Evolutionary conservation across 2,797 vertebrate species (phyloP).

Genomic region (Avahi laniger): DNA sequence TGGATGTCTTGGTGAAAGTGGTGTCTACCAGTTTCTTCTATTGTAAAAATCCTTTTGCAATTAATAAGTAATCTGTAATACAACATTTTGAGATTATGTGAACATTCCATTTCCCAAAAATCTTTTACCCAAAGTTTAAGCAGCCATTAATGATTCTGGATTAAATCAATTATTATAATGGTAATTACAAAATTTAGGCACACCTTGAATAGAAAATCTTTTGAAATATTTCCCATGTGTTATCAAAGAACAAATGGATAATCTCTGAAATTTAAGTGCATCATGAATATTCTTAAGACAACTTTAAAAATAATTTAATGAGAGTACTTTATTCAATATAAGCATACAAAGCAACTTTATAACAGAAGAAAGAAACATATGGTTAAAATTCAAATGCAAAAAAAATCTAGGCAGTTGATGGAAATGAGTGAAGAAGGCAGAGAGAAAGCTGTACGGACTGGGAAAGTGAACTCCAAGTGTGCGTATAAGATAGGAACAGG

Average conservation of each 20-base stretch:
- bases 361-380: not conserved
- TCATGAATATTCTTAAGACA: not conserved
- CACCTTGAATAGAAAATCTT: not conserved
- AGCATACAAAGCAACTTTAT: not conserved
- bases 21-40: not conserved
- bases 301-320: not conserved
- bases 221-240: not conserved
- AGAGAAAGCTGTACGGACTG: not conserved
- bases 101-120: not conserved
- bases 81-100: not conserved
- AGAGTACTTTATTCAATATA: not conserved
- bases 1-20: not conserved
- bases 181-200: not conserved
- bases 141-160: not conserved
- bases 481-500: accelerated
- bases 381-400: not conserved
- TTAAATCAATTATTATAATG: not conserved
- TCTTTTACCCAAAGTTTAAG: not conserved
- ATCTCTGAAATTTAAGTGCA: not conserved
- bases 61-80: not conserved
- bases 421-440: not conserved
- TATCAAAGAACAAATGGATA: not conserved
- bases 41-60: not conserved
- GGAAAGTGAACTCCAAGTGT: too few relatives aligned
- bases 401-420: not conserved